Evolutionary conservation across 2,113 vertebrate genomes (phyloP).

Genomic region (Crypturellus undulatus): DNA sequence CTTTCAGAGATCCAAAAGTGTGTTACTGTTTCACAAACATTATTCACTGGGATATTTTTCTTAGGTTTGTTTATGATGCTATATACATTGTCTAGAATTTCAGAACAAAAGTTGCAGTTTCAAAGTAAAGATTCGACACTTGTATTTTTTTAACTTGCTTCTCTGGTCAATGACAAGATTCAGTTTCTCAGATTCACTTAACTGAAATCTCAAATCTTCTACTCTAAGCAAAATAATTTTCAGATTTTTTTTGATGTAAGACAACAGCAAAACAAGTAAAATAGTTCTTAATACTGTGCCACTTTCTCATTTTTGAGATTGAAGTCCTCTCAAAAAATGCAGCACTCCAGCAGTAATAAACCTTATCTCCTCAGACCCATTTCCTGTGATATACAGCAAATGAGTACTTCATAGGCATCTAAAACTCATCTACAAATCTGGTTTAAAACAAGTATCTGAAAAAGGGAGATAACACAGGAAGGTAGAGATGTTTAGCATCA

Average conservation of each 20-base stretch:
- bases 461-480: not conserved
- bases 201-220: not conserved
- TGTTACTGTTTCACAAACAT: not conserved
- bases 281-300: not conserved
- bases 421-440: not conserved
- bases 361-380: not conserved
- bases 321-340: not conserved
- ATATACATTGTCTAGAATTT: not conserved
- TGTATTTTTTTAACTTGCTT: not conserved
- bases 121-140: not conserved
- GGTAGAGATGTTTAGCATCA: not conserved
- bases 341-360: not conserved
- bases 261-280: not conserved
- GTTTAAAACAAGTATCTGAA: not conserved
- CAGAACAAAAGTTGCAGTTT: not conserved
- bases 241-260: not conserved
- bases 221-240: not conserved
- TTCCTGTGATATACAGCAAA: not conserved
- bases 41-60: not conserved
- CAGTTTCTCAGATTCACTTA: not conserved
- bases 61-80: rapidly evolving
- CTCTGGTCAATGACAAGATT: not conserved
- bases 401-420: not conserved
- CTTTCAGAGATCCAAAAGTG: not conserved
- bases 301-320: not conserved